Conservation (phyloP, 2,113 vertebrate species). For the Sylvietta virens region DNA sequence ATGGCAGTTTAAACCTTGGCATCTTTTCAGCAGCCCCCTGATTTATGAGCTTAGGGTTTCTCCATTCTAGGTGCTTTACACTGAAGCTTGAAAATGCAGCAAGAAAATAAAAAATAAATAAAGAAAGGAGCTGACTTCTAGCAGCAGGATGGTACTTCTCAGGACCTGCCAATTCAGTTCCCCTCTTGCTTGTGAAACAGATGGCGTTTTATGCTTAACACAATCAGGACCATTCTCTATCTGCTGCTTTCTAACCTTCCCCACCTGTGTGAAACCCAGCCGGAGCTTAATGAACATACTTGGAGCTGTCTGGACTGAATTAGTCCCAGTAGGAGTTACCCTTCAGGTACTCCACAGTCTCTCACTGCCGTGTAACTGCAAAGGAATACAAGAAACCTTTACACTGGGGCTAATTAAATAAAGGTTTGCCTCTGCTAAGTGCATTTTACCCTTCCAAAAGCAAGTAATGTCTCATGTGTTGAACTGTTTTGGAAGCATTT, state of each 20-base stretch:
- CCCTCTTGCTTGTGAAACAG: constrained; percentile 77
- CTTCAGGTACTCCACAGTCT: constrained; percentile 81
- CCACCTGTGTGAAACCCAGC: constrained; percentile 89
- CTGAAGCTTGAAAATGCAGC: constrained; percentile 6
- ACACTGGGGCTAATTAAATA: constrained; percentile 73
- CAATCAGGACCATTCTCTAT: constrained; percentile 89
- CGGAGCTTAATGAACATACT: constrained; percentile 90
- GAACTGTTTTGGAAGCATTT: constrained; percentile 2
- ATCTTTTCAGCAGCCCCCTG: constrained; percentile 51
- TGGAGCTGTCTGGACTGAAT: constrained; percentile 92
- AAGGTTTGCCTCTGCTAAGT: constrained; percentile 58
- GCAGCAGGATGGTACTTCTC: constrained; percentile 17
- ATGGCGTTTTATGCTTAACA: constrained; percentile 90
- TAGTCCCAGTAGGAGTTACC: constrained; percentile 88
- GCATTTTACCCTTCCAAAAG: neutral
- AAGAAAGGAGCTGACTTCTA: constrained; percentile 6
- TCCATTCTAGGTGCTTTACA: constrained; percentile 30
- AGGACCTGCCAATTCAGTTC: constrained; percentile 22
- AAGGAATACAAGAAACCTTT: constrained; percentile 71
- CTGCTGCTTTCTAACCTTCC: constrained; percentile 84
- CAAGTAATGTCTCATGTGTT: neutral
- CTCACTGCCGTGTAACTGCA: constrained; percentile 56
- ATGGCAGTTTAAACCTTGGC: neutral
- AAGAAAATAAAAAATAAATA: constrained; percentile 45
- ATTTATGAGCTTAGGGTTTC: constrained; percentile 36